Evolutionary conservation across 2,113 vertebrate genomes (phyloP), one percentile per base, ranked within the genome.

Genomic region (Myrmecophaga tridactyla): DNA sequence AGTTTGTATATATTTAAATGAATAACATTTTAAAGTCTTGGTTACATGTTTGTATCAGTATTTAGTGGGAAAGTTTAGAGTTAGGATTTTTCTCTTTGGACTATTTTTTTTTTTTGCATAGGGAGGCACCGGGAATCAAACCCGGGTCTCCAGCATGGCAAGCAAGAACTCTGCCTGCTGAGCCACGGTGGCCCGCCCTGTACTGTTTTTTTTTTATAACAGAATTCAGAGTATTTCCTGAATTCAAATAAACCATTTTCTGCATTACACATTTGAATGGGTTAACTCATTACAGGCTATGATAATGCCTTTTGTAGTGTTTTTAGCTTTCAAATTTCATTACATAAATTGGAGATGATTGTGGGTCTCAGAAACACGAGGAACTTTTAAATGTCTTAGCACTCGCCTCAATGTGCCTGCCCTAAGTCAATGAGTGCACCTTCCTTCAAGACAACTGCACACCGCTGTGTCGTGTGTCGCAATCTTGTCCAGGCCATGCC

Each of bases 1-100:
- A 98, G 98, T 99, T 98, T 99, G 98, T 98, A 98, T 98, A 98
- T 99, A 99, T 99, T 99, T 98, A 98, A 99, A 98, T 58, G 98
- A 97, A 98, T 98, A 97, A 98, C 98, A 99, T 99, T 97, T 99
- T 99, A 98, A 99, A 99, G 98, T 99, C 98, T 99, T 99, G 99
- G 98, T 98, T 99, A 99, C 96, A 98, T 99, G 99, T 99, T 99
- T 99, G 97, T 99, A 99, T 98, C 92, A 92, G 97, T 99, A 98
- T 98, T 98, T 97, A 98, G 98, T 99, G 98, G 97, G 41, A 95
- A 97, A 80, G 97, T 98, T 98, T 97, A 92, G 73, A 88, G 72
- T 94, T 97, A 93, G 73, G 14, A 15, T 88, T 96, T 96, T 97
- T 92, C 67, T 92, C 97, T 96, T 98, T 96, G 96, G 97, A 97